phyloP scores from a whole-genome alignment of 1,140 invertebrate species.

The Frieseomelitta varia region DNA sequence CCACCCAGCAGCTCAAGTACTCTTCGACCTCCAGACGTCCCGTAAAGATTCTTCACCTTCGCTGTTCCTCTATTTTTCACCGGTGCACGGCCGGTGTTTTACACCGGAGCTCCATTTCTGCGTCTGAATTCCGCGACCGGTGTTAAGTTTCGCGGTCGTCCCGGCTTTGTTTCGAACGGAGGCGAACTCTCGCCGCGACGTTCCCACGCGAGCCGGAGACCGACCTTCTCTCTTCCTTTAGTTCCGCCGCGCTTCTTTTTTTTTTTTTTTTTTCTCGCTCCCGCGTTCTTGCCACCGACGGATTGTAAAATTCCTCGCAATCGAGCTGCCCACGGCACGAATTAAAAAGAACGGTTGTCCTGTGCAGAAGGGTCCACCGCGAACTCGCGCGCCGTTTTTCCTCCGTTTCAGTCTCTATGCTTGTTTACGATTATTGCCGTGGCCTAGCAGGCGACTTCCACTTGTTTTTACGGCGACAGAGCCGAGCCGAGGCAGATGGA shows the following conservation, averaged over 20 bases:
- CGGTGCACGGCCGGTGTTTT: conserved; percentile 13
- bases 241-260: conserved; percentile 31
- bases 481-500: not conserved
- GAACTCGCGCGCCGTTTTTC: conserved; percentile 3
- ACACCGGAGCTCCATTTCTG: conserved; percentile 41
- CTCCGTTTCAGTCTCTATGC: not conserved
- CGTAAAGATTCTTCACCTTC: not conserved
- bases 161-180: conserved; percentile 71
- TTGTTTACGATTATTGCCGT: conserved; percentile 44
- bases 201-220: conserved; percentile 64
- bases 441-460: not conserved
- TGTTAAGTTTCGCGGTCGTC: conserved; percentile 75
- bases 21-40: not conserved
- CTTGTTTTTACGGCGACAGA: conserved; percentile 13
- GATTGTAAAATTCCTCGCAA: conserved; percentile 42
- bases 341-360: conserved; percentile 33
- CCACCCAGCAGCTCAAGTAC: no score
- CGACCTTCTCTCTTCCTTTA: conserved; percentile 22
- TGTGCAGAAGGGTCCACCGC: no score
- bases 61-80: no score
- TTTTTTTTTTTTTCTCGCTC: not conserved
- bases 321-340: conserved; percentile 14
- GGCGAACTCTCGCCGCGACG: conserved; percentile 34
- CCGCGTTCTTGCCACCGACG: conserved; percentile 1
- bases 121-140: conserved; percentile 68